Evolutionary conservation across 2,797 vertebrate species (phyloP).

Genomic region (Brachyrhaphis roseni): DNA sequence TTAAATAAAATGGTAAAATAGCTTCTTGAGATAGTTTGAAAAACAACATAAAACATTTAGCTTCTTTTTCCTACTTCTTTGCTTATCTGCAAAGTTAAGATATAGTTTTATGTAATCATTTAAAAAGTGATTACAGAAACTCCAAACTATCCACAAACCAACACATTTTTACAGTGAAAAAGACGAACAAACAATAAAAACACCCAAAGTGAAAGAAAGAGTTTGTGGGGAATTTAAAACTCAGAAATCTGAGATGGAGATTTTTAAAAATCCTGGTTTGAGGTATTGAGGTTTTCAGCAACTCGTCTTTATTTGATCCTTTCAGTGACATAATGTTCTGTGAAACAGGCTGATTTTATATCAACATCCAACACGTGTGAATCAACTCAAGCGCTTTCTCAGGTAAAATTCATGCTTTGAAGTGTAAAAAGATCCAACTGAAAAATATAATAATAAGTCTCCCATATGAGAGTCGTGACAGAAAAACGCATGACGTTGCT

Average conservation of each 20-base stretch:
- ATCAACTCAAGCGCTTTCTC: not conserved
- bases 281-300: conserved; percentile 11
- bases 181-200: not conserved
- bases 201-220: not conserved
- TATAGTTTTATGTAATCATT: not conserved
- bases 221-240: not conserved
- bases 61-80: not conserved
- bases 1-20: not conserved
- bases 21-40: not conserved
- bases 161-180: not conserved
- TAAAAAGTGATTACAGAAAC: not conserved
- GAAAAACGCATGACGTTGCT: not conserved
- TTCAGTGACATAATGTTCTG: conserved; percentile 7
- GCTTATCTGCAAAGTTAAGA: not conserved
- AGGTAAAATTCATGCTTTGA: conserved; percentile 50
- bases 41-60: not conserved
- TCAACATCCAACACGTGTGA: conserved; percentile 50
- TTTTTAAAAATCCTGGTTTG: not conserved
- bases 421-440: conserved; percentile 47
- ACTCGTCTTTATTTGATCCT: conserved; percentile 11
- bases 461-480: conserved; percentile 28
- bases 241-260: conserved; percentile 4
- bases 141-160: not conserved
- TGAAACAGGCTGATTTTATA: conserved; percentile 12
- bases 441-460: conserved; percentile 16